Evolutionary conservation across 2,888 invertebrate genomes (phyloP), one percentile per base, ranked within the genome.

Genomic region (Pseudanteris insignis): DNA sequence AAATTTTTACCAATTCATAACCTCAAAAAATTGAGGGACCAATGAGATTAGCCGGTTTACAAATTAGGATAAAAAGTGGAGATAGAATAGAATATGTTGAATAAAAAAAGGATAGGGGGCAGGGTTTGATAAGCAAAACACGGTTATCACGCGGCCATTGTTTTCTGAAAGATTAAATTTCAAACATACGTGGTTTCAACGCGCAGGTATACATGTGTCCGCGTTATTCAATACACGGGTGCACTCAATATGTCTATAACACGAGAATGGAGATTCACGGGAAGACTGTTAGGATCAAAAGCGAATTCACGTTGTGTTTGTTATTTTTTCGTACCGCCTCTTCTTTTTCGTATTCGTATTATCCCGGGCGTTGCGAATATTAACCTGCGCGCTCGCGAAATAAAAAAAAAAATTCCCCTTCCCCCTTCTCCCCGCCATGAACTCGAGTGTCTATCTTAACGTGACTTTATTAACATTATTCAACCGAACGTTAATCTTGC

Each of bases 111-210:
- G 11, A 46, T 30, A 48, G 30, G 34, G 9, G 9, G 13, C 15
- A 32, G 24, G 41, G 41, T 63, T 43, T 48, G 62, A 63, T 63
- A 63, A 57, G 62, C 57, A 58, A 63, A 57, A 53, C 37, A 48
- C 48, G 57, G 57, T 63, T 63, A 58, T 57, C 62, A 25, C 30
- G 38, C 51, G 46, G 43, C 48, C 58, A 58, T 63, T 63, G 63
- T 58, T 63, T 50, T 48, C 43, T 44, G 44, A 48, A 63, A 63
- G 63, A 63, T 63, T 63, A 63, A 48, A 58, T 58, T 63, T 63
- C 63, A 63, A 58, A 54, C 58, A 37, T 63, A 46, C 51, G 61
- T 43, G 48, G 62, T 62, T 57, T 62, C 51, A 62, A 37, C 53
- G 47, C 43, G 51, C 53, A 53, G 53, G 47, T 60, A 48, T 43